These are phyloP conservation scores for Erebia aethiops DNA, from an alignment of 2,888 invertebrate genomes.

Conservation along the genomic window DNA sequence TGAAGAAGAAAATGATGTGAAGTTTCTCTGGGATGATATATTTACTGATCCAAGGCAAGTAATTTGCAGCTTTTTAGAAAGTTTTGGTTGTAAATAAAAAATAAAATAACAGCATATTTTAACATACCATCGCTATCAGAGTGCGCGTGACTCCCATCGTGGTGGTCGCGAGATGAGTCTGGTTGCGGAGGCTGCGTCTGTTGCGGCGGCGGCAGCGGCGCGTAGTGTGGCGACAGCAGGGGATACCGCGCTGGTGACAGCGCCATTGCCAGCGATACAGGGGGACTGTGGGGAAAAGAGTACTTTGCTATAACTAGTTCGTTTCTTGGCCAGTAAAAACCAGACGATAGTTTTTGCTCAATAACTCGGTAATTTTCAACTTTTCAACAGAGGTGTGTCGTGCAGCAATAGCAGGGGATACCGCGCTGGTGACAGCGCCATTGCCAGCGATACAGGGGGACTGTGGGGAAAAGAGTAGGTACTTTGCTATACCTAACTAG, in stretches of 20 bases:
- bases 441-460: conserved; percentile 90
- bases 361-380: no score
- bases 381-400: conserved; percentile 80
- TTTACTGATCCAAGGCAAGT: no score
- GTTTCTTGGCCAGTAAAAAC: no score
- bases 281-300: conserved; percentile 83
- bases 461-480: conserved; percentile 70
- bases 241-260: conserved; percentile 80
- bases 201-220: conserved; percentile 83
- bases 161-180: conserved; percentile 71
- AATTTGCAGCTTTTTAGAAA: neutral
- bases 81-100: neutral
- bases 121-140: conserved; percentile 71
- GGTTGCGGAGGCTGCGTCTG: conserved; percentile 63
- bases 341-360: no score
- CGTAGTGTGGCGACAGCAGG: conserved; percentile 87
- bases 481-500: neutral
- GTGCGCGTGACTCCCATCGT: conserved; percentile 65
- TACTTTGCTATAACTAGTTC: neutral
- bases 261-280: conserved; percentile 89
- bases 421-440: conserved; percentile 82
- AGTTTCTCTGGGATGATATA: no score
- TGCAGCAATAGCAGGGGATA: conserved; percentile 86
- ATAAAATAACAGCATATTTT: neutral
- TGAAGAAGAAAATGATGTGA: no score